These are phyloP conservation scores for Diglossa brunneiventris DNA, from an alignment of 2,113 vertebrate genomes.

Conservation along the genomic window DNA sequence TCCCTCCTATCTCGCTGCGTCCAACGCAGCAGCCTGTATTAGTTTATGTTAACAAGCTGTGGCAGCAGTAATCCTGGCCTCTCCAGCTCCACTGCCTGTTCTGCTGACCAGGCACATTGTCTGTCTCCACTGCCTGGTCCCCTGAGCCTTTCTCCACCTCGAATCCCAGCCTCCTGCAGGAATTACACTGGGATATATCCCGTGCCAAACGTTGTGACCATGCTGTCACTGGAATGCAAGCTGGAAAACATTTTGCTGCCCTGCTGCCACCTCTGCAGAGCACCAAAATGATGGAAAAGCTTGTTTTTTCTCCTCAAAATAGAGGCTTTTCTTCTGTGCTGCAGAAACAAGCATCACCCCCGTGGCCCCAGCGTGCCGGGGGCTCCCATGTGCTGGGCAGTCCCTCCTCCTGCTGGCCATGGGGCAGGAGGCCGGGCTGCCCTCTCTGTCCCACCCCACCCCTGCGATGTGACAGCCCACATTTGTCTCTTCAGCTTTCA, in stretches of 20 bases:
- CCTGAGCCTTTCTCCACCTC: neutral
- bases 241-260: neutral
- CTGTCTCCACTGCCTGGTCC: neutral
- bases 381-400: neutral
- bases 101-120: constrained; percentile 39
- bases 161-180: neutral
- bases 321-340: neutral
- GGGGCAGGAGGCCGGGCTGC: neutral
- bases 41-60: constrained; percentile 66
- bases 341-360: neutral
- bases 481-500: constrained; percentile 9
- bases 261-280: neutral
- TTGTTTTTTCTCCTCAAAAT: neutral
- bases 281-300: neutral
- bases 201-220: neutral
- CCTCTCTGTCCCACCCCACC: neutral
- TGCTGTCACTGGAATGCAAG: accelerated
- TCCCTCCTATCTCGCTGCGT: constrained; percentile 8
- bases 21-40: constrained; percentile 41
- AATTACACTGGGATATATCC: neutral
- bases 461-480: neutral
- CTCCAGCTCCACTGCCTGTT: neutral
- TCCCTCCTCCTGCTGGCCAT: neutral
- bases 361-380: accelerated
- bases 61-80: constrained; percentile 39